Percentiles rank a stretch among this genome's conserved stretches.
These are phyloP conservation scores for Cephus pygmeus DNA, from an alignment of 2,888 invertebrate species.

Conservation along the genomic window DNA sequence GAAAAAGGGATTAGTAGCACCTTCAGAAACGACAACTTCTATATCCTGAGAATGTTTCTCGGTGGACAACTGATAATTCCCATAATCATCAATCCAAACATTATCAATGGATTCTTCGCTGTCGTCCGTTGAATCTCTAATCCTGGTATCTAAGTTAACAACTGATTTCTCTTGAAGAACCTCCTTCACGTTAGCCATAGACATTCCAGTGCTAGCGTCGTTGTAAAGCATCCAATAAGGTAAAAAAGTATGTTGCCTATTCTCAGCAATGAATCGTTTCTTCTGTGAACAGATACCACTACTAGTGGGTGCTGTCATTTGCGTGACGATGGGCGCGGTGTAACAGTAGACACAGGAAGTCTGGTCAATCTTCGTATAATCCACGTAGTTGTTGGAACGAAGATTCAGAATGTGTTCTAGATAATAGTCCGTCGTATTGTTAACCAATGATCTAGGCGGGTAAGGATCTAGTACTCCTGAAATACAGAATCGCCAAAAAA, in stretches of 20 bases:
- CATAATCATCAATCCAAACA: conserved; percentile 42
- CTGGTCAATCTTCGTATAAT: conserved; percentile 50
- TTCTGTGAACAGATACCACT: conserved; percentile 36
- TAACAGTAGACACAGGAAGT: conserved; percentile 58
- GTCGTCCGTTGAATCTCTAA: conserved; percentile 25
- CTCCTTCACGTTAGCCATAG: conserved; percentile 38
- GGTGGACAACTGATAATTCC: background rate
- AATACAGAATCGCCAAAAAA: conserved; percentile 9
- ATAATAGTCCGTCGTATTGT: conserved; percentile 20
- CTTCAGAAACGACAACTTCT: conserved; percentile 29
- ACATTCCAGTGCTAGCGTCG: conserved; percentile 43
- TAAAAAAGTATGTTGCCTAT: conserved; percentile 49
- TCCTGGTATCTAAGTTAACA: conserved; percentile 20
- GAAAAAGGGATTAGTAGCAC: background rate
- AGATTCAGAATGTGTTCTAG: conserved; percentile 51
- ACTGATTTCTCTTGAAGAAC: conserved; percentile 19
- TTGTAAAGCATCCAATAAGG: conserved; percentile 51
- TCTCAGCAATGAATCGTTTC: conserved; percentile 42
- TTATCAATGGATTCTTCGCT: conserved; percentile 40
- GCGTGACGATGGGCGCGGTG: conserved; percentile 50
- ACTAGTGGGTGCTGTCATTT: conserved; percentile 24
- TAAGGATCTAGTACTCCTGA: conserved; percentile 32
- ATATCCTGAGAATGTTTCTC: conserved; percentile 18
- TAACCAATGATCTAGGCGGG: conserved; percentile 28
- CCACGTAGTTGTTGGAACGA: conserved; percentile 30